Base-by-base conservation (phyloP, 2,113 vertebrate species). In the Brienomyrus longianalis region DNA sequence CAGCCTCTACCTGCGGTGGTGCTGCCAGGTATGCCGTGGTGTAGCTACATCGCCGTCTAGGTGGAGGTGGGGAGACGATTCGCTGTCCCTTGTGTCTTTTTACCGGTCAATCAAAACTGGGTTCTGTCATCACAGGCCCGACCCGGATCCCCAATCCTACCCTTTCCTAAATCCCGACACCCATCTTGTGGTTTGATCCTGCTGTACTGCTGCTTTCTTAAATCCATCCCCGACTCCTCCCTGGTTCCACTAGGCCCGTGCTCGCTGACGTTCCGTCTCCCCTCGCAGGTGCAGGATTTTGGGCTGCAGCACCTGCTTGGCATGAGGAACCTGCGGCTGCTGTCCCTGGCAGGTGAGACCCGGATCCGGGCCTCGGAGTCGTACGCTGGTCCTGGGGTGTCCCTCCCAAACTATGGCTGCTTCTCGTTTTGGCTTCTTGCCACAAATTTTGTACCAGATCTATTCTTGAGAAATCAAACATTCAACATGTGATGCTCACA, bases 1-100 rank as follows among this genome's bases (percentile, higher is more conserved):
- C 93, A 99, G 96, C 92, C 97, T 99, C 87, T 99, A 99, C 94
- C 96, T 99, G 92, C 97, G 98, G 94, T 99, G 98, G 98, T 99
- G 98, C 95, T 99, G 98, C 95, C 98, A 99, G 98, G 98, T 99
- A 97, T 92, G 70, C 70, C 2, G 48, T 54, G 15, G 27, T 3
- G 7, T 3, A 3, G 9, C 27, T 27, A 2, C 15, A 48, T 43
- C 2, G 13, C 47, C n/a, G 21, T 8, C 21, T 8, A 9, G 7
- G 59, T n/a, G 59, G 8, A 62, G 23, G 59, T 9, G 23, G 23
- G n/a, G 62, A n/a, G n/a, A 66, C 10, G 23, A 74, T 0, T 13
- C n/a, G 0, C 66, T 15, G 6, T 39, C 13, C 31, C 70, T 77
- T 66, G 62, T 66, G 3, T 27, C 62, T 59, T 62, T 62, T 62